phyloP scores from a whole-genome alignment of 2,113 vertebrate genomes.

The Sus scrofa region DNA sequence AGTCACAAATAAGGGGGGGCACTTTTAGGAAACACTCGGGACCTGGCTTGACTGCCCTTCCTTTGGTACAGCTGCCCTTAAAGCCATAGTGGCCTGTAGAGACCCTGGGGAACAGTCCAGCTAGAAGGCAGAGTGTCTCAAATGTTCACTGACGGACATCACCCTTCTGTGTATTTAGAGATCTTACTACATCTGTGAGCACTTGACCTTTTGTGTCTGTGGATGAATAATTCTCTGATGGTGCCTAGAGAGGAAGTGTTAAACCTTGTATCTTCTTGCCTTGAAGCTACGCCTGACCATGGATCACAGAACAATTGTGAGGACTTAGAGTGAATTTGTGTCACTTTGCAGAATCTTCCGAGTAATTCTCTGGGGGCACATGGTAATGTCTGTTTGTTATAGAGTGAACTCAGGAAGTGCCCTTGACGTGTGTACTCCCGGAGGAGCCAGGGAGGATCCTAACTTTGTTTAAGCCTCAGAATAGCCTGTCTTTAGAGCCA shows the following conservation, averaged over 20 bases:
- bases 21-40: background rate
- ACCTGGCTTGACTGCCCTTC: background rate
- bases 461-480: background rate
- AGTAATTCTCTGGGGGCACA: background rate
- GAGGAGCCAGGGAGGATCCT: background rate
- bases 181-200: background rate
- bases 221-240: background rate
- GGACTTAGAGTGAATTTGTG: background rate
- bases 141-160: background rate
- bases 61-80: background rate
- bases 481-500: background rate
- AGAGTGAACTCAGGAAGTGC: background rate
- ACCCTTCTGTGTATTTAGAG: background rate
- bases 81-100: background rate
- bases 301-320: constrained; percentile 2
- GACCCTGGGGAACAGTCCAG: background rate
- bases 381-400: background rate
- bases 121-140: background rate
- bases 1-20: background rate
- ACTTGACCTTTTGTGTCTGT: background rate
- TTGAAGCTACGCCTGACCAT: background rate
- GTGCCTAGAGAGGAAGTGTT: background rate
- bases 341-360: background rate
- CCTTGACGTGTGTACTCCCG: background rate
- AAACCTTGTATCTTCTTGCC: background rate